phyloP scores from a whole-genome alignment of 2,797 vertebrate species.

The Prionace glauca region DNA sequence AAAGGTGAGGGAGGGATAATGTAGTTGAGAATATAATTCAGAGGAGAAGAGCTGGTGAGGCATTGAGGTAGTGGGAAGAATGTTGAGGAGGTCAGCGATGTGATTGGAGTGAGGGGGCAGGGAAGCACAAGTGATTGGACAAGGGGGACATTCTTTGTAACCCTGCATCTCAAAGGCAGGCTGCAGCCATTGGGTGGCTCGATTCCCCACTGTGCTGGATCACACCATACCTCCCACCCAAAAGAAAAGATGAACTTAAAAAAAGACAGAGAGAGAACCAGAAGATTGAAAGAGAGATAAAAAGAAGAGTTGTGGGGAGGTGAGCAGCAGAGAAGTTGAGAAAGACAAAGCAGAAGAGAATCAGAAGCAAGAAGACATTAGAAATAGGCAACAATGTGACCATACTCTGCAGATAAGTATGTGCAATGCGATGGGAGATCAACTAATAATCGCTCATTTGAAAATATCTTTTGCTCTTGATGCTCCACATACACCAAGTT shows the following conservation, averaged over 20 bases:
- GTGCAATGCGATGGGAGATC: not conserved
- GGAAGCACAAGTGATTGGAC: not conserved
- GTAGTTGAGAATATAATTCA: not conserved
- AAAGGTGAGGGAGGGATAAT: not conserved
- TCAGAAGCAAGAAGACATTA: not conserved
- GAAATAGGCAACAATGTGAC: not conserved
- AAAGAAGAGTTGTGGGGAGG: not conserved
- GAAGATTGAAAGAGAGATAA: not conserved
- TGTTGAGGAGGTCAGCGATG: not conserved
- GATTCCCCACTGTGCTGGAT: not conserved
- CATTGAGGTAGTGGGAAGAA: not conserved
- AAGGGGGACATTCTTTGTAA: not conserved
- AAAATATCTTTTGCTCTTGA: not conserved
- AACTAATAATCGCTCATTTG: not conserved
- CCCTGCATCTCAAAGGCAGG: not conserved
- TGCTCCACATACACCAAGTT: not conserved
- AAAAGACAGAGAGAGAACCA: not conserved
- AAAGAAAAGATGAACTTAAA: not conserved
- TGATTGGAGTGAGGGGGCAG: not conserved
- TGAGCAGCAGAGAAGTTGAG: not conserved
- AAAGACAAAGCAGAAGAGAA: not conserved
- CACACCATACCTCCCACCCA: not conserved
- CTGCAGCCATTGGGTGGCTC: not conserved
- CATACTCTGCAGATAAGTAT: not conserved
- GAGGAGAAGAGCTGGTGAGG: not conserved